Evolutionary conservation across 2,797 vertebrate species (phyloP), one percentile per base, ranked within the genome.

Genomic region (Notoglanidium macrostoma): DNA sequence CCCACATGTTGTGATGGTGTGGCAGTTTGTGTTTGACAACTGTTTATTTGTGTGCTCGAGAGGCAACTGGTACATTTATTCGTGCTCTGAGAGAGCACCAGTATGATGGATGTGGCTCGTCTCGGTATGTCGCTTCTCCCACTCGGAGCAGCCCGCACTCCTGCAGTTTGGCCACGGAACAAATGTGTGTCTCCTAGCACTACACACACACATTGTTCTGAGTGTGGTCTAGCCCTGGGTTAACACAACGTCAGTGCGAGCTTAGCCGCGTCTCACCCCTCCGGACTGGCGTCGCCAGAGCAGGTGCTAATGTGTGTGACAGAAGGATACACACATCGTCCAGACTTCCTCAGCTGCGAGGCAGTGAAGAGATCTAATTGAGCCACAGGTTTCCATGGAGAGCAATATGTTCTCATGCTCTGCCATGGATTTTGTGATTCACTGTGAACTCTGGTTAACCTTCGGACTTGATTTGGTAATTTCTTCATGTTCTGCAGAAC

Each of bases 351-450:
- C 87, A 89, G 90, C 90, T 88, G 87, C 68, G 40, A 85, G 80
- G 87, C 85, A 89, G 85, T 87, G 79, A 89, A 86, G 83, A 49
- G 87, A 88, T 90, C 87, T 91, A 91, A 91, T 91, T 91, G 90
- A 85, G 85, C 90, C 86, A 88, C 85, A 85, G 90, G 91, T 90
- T 90, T 89, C 89, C 90, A 90, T 91, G 90, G 90, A 90, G 91
- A 90, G 86, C 91, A 89, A 89, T 90, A 89, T 90, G 90, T 87
- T 90, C 89, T 86, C 57, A 84, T 74, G 84, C 87, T 88, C 86
- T 78, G 86, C 78, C 74, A 44, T 63, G 82, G 88, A 63, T 88
- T 88, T 86, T 87, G 85, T 88, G 89, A 89, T 90, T 87, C 85
- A 59, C 35, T n/a, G 61, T 90, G 87, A 90, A 89, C 89, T 89